Base-by-base conservation (phyloP, 1,140 invertebrate genomes). In the Philopotamus ludificatus region DNA sequence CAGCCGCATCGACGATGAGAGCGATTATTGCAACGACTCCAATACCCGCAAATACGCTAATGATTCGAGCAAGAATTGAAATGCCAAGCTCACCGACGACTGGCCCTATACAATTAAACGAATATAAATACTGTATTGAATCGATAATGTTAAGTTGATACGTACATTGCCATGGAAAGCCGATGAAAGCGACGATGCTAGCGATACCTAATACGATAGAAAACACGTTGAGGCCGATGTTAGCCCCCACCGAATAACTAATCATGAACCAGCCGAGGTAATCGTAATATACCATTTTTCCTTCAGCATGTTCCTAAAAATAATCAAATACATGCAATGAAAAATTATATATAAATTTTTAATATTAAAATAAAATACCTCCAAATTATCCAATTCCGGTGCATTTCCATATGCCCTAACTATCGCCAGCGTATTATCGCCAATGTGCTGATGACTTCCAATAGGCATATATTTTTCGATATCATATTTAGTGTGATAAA, bases 401-500 rank as follows among this genome's bases (percentile, higher is more conserved):
- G 7, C 44, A 16, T 7, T 9, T 47, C 79, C 81, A 12, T 87
- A 73, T 16, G 73, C 70, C 57, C 76, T 73, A 0, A 86, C 67
- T 0, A 90, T 66, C 3, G 76, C 77, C 34, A 89, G 69, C 7
- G 87, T 68, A 75, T 84, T 86, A 63, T 84, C 77, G 49, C 87
- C 89, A 34, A 84, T 84, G 73, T 87, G 81, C 73, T 92, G 90
- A 66, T 89, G 81, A 20, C 85, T 84, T 3, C 88, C 89, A 2
- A 76, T 59, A 28, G 81, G 77, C 49, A 92, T 83, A 20, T 82
- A 77, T 12, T 83, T 75, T 23, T 87, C 82, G 50, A 73, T 72
- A 74, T 93, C 90, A 76, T 47, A 47, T 9, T 47, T 47, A 16
- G 16, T 8, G 76, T 93, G 91, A 74, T 93, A 93, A 1, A 89